phyloP scores from a whole-genome alignment of 1,140 invertebrate genomes.

The Drosophila albomicans region DNA sequence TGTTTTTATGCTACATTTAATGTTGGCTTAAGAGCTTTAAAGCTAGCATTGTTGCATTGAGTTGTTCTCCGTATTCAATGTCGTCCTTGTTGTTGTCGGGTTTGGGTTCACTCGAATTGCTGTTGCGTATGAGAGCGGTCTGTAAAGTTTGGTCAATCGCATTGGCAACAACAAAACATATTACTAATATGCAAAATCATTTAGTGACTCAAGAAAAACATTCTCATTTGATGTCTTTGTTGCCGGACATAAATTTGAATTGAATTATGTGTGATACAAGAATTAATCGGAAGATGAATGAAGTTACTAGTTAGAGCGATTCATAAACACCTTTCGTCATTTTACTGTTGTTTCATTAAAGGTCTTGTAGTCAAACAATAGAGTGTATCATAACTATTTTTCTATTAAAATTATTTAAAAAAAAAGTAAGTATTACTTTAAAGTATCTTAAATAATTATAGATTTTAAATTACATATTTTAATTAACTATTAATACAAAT shows the following conservation, averaged over 20 bases:
- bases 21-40: constrained; percentile 85
- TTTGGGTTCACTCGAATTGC: constrained; percentile 7
- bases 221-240: constrained; percentile 5
- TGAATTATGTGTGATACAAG: not conserved
- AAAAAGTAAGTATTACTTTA: too few relatives aligned
- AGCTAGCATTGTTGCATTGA: constrained; percentile 79
- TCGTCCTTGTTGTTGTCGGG: not conserved
- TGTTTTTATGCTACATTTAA: constrained; percentile 85
- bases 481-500: too few relatives aligned
- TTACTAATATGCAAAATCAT: constrained; percentile 23
- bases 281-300: not conserved
- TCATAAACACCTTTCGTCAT: not conserved
- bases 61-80: constrained; percentile 12
- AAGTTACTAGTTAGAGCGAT: not conserved
- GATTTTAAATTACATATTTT: too few relatives aligned
- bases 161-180: constrained; percentile 12
- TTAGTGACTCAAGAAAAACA: constrained; percentile 17
- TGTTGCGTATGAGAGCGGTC: constrained; percentile 18
- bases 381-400: too few relatives aligned
- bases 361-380: too few relatives aligned
- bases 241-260: not conserved
- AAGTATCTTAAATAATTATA: too few relatives aligned
- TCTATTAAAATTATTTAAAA: too few relatives aligned
- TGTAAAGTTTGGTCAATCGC: constrained; percentile 38
- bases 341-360: too few relatives aligned